Evolutionary conservation across 1,140 invertebrate species (phyloP), one percentile per base, ranked within the genome.

Genomic region (Octopus sinensis): DNA sequence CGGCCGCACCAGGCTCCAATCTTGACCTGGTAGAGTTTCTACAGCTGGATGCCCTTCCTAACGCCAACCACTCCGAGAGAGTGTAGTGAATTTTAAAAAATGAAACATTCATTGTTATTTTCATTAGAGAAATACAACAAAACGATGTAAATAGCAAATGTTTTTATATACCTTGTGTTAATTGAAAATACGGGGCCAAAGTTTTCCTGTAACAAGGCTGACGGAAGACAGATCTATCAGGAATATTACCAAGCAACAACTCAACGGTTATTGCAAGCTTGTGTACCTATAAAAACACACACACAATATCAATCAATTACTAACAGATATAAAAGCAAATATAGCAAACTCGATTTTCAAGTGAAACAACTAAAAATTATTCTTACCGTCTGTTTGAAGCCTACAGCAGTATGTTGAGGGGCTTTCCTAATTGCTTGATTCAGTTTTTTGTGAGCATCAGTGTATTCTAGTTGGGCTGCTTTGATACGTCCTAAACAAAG

Each of bases 181-280:
- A 92, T 89, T 98, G 96, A 88, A 99, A 98, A 88, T 99, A 99
- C 3, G 98, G 97, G 23, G 94, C 95, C 54, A 99, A 91, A 10
- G 97, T 94, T 82, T 95, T 94, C 56, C 96, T 93, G 82, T 99
- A 91, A 6, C 95, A 94, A 1, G 96, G 94, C 90, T 98, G 95
- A 56, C 98, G 93, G 86, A 94, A 94, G 13, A 92, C 87, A 43
- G 91, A 84, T 79, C 93, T 92, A 86, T 99, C 98, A 4, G 98
- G 98, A 84, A 99, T 99, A 89, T 99, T 97, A 82, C 98, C 98
- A 76, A 99, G 91, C 0, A 99, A 91, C 52, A 99, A 91, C 90
- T 99, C 97, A 0, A 99, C 98, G 13, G 97, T 96, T 62, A 99
- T 96, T 0, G 96, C 95, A 82, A 99, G 91, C 88, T 99, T 99